Evolutionary conservation across 2,888 invertebrate genomes (phyloP), one percentile per base, ranked within the genome.

Genomic region (Trissolcus brochymenae): DNA sequence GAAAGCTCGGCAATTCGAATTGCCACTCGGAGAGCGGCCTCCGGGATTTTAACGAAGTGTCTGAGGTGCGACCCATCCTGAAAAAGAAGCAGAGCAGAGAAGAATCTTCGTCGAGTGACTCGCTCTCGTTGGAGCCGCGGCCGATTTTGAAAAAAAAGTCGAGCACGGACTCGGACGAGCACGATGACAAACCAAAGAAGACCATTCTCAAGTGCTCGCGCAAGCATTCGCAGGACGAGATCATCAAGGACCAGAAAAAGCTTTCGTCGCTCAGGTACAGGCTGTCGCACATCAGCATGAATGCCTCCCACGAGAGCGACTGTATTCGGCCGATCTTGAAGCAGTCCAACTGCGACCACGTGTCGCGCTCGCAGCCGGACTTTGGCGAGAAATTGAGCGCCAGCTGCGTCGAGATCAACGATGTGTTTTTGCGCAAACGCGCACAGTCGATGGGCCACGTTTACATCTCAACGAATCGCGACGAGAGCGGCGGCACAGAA

Each of bases 141-240:
- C 96, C 96, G 3, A 96, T 96, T 84, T 88, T 96, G 46, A 96
- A 96, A 90, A 97, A 97, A 90, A 96, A 96, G 87, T 94, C 94
- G 0, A 94, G 93, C 78, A 92, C 93, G 0, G 94, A 94, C 84
- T 93, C 93, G 54, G 94, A 94, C 79, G 94, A 95, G 82, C 91
- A 92, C 83, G 94, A 93, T 56, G 95, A 94, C 81, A 91, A 92
- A 81, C 94, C 94, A 0, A 93, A 92, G 83, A 93, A 92, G 84
- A 95, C 96, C 35, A 96, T 96, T 82, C 90, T 96, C 51, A 96
- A 96, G 87, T 92, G 92, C 55, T 92, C 93, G 1, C 93, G 93
- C 82, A 93, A 92, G 84, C 91, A 92, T 84, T 93, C 93, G 29
- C 91, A 92, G 60, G 94, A 93, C 81, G 93, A 93, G 86, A 91